Base-by-base conservation (phyloP, 2,797 vertebrate species). In the Poecilia wingei region DNA sequence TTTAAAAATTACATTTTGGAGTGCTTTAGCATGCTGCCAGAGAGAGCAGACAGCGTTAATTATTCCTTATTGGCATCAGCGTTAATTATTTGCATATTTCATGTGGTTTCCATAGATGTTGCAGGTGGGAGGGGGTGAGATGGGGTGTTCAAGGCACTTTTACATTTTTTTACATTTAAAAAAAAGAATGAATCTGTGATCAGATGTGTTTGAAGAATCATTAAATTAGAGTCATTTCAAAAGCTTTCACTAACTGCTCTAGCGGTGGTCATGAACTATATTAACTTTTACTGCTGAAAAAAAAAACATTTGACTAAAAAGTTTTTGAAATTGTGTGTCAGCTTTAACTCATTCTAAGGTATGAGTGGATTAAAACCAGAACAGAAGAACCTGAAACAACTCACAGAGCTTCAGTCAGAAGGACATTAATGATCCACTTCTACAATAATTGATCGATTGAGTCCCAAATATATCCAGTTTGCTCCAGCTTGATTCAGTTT, bases 1-100 rank as follows among this genome's bases (percentile, higher is more conserved):
- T 95, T 94, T 92, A 91, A 93, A 95, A 95, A 95, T 95, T 93
- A 93, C 93, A 94, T 91, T 93, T 91, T 93, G 87, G 89, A 94
- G 94, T 87, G 91, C 90, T 86, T 86, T 89, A 90, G 94, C 93
- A 94, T 95, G 93, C 92, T 80, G 87, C 89, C 88, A 93, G 82
- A 85, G 80, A 93, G 92, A 91, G 88, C 89, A 92, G 73, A 86
- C 91, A 89, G 83, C 91, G 86, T 94, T 94, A 93, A 94, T 95
- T 93, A 94, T 93, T 93, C 91, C 90, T 92, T 93, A 93, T 95
- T 95, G 94, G 93, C 85, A 94, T 92, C 90, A 91, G 88, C 90
- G 85, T 89, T 82, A 79, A 88, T 90, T 91, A 94, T 95, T 93
- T 92, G 90, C 92, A 95, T 95, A 94, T 95, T 94, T 94, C 91